These are phyloP conservation scores for Lytechinus pictus DNA, from an alignment of 35 echinoderm and acorn worm species.

Conservation along the genomic window DNA sequence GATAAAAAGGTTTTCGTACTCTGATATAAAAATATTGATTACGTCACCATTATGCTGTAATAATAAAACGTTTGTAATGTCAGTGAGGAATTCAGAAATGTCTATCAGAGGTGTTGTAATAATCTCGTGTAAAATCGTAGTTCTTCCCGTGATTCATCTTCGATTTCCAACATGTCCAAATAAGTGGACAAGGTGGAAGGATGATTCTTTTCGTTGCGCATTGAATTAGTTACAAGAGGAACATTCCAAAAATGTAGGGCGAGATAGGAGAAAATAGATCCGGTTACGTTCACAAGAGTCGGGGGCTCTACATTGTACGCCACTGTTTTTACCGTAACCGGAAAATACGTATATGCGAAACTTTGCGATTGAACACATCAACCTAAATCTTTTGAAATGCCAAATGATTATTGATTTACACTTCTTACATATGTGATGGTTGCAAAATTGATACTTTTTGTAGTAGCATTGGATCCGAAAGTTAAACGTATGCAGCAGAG, in stretches of 20 bases:
- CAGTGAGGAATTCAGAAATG: not conserved
- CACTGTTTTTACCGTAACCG: too few relatives aligned
- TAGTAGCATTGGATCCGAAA: too few relatives aligned
- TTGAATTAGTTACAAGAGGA: not conserved
- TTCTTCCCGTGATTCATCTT: not conserved
- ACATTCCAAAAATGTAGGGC: not conserved
- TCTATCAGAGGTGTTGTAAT: not conserved
- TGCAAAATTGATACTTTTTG: too few relatives aligned
- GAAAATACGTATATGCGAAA: too few relatives aligned
- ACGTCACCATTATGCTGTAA: not conserved
- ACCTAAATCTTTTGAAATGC: too few relatives aligned
- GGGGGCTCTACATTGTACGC: not conserved
- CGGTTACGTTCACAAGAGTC: not conserved
- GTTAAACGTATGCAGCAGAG: too few relatives aligned
- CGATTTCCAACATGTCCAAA: not conserved
- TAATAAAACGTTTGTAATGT: not conserved
- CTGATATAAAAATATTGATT: not conserved
- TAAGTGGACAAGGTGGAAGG: not conserved
- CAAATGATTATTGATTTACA: too few relatives aligned
- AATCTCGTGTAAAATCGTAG: not conserved
- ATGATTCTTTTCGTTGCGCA: not conserved
- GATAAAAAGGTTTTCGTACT: too few relatives aligned
- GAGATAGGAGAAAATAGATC: not conserved
- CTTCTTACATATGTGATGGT: too few relatives aligned
- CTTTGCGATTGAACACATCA: too few relatives aligned